Percentiles rank a stretch among this genome's conserved stretches.
These are phyloP conservation scores for Nautilus pompilius DNA, from an alignment of 1,140 invertebrate genomes.

Conservation along the genomic window DNA sequence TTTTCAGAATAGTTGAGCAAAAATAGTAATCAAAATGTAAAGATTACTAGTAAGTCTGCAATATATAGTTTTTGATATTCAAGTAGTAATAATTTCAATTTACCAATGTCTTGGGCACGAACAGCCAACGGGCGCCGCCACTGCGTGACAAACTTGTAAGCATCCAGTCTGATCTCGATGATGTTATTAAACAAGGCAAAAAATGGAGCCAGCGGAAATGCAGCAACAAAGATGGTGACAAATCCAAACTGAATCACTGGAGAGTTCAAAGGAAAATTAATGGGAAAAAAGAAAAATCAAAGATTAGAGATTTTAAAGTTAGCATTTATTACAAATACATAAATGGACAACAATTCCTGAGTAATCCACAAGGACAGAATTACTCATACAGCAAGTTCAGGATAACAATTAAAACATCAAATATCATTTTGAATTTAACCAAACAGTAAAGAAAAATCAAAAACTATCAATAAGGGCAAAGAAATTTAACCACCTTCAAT, in stretches of 20 bases:
- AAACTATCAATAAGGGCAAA: too few species aligned
- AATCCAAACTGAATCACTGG: constrained; percentile 77
- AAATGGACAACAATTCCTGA: not conserved
- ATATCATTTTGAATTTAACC: too few species aligned
- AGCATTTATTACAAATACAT: too few species aligned
- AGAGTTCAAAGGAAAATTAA: constrained; percentile 14
- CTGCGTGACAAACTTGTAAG: constrained; percentile 77
- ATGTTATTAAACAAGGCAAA: constrained; percentile 82
- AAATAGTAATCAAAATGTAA: not conserved
- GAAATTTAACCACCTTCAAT: too few species aligned
- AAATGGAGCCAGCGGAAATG: constrained; percentile 79
- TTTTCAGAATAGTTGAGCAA: not conserved
- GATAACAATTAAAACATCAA: too few species aligned
- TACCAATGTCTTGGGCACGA: constrained; percentile 84
- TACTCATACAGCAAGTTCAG: too few species aligned
- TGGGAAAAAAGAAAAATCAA: too few species aligned
- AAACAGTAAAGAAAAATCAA: too few species aligned
- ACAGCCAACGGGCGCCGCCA: constrained; percentile 79
- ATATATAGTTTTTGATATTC: not conserved
- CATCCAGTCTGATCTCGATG: constrained; percentile 78
- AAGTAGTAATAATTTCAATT: constrained; percentile 3
- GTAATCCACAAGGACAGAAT: constrained; percentile 53
- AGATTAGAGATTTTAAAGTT: too few species aligned
- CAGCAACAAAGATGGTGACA: constrained; percentile 80
- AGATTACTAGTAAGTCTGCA: not conserved